phyloP scores from a whole-genome alignment of 2,113 vertebrate genomes.

The Gallinago paraguaiae region DNA sequence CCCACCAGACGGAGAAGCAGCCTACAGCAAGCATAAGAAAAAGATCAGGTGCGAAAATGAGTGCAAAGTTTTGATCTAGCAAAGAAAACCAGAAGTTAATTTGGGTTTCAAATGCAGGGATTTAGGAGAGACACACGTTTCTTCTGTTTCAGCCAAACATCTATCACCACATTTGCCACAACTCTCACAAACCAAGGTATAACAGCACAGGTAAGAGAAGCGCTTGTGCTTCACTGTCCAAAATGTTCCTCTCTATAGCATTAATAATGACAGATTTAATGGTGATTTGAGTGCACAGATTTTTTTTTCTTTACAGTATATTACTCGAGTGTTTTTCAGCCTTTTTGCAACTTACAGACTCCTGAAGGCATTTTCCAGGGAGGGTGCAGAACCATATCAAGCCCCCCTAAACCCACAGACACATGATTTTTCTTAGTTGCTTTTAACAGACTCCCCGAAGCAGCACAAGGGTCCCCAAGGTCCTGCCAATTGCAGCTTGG shows the following conservation, averaged over 20 bases:
- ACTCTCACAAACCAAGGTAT: background rate
- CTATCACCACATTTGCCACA: background rate
- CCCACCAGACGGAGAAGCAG: background rate
- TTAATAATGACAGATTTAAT: constrained; percentile 9
- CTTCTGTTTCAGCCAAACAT: background rate
- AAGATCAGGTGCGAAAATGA: background rate
- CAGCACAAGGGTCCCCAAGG: background rate
- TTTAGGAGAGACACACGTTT: background rate
- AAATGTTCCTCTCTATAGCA: constrained; percentile 8
- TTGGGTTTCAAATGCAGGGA: background rate
- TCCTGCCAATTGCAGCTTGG: background rate
- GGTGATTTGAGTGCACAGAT: background rate
- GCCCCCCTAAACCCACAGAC: background rate
- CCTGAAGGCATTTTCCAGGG: background rate
- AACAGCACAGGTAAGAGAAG: background rate
- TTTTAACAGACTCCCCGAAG: background rate
- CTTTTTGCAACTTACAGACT: background rate
- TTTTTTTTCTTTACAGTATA: constrained; percentile 17
- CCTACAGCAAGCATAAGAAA: background rate
- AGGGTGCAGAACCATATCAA: background rate
- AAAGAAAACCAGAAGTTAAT: constrained; percentile 1
- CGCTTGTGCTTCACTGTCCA: background rate
- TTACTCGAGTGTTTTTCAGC: background rate
- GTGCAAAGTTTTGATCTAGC: background rate
- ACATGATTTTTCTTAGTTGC: background rate